Evolutionary conservation across 2,888 invertebrate genomes (phyloP).

Genomic region (Pterobdella sp.): DNA sequence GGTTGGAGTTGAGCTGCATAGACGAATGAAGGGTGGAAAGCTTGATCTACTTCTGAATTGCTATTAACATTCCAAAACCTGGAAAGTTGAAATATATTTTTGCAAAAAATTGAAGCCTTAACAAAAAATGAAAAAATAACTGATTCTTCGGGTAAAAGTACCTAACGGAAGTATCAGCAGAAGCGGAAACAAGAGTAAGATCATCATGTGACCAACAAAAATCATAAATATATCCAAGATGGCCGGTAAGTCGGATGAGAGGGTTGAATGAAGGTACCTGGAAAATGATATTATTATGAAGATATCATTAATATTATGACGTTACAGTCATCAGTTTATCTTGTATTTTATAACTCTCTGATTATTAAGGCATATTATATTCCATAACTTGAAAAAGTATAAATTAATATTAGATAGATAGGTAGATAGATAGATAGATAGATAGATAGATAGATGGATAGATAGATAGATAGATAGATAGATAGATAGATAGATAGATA

Average conservation of each 20-base stretch:
- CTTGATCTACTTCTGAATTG: constrained; percentile 11
- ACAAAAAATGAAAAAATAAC: neutral
- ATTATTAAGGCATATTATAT: too few species aligned
- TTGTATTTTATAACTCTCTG: too few species aligned
- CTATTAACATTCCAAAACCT: constrained; percentile 56
- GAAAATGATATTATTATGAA: too few species aligned
- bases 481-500: neutral
- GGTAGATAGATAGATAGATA: neutral
- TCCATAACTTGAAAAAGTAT: too few species aligned
- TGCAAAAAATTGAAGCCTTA: neutral
- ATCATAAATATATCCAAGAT: constrained; percentile 62
- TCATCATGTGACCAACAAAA: constrained; percentile 59
- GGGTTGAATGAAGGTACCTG: constrained; percentile 54
- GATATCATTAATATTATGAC: too few species aligned
- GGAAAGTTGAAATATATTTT: constrained; percentile 15
- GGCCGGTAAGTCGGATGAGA: constrained; percentile 54
- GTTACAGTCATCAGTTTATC: too few species aligned
- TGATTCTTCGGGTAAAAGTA: constrained; percentile 33
- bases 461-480: neutral
- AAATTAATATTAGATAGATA: constrained; percentile 1
- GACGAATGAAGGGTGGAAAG: constrained; percentile 61
- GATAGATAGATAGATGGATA: neutral
- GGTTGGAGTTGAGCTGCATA: constrained; percentile 60
- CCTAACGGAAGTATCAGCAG: constrained; percentile 62
- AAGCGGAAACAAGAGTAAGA: constrained; percentile 59